Conservation (phyloP, 1,140 invertebrate genomes). For the Octopus sinensis region DNA sequence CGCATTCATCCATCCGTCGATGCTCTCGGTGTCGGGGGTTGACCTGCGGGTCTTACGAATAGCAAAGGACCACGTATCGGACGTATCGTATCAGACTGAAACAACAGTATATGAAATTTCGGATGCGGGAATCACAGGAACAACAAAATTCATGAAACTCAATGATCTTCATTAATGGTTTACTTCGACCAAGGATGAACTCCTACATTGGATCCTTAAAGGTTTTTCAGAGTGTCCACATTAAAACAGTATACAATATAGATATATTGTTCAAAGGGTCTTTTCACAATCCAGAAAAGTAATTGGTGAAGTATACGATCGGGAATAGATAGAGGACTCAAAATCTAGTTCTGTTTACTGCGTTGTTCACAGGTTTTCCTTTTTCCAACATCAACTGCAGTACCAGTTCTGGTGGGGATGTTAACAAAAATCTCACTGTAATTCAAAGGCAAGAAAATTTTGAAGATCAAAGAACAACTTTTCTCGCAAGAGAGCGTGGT, state of each 20-base stretch:
- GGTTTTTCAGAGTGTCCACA: not conserved
- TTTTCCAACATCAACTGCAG: slow-evolving; percentile 9
- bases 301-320: slow-evolving; percentile 9
- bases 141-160: not conserved
- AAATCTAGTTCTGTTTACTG: slow-evolving; percentile 5
- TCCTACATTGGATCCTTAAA: slow-evolving; percentile 1
- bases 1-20: too few species aligned
- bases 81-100: too few species aligned
- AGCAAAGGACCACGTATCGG: too few species aligned
- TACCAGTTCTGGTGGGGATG: not conserved
- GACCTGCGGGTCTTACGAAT: too few species aligned
- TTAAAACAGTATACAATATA: not conserved
- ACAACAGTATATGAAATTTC: not conserved
- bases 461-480: too few species aligned
- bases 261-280: not conserved
- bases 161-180: not conserved
- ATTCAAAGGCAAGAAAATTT: too few species aligned
- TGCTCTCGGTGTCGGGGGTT: too few species aligned
- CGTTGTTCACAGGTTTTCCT: not conserved
- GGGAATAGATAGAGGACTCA: not conserved
- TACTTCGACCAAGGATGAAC: not conserved
- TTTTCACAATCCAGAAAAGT: slow-evolving; percentile 10
- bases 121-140: not conserved
- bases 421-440: too few species aligned
- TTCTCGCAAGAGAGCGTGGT: too few species aligned